Evolutionary conservation across 2,888 invertebrate genomes (phyloP).

Genomic region (Merodon equestris): DNA sequence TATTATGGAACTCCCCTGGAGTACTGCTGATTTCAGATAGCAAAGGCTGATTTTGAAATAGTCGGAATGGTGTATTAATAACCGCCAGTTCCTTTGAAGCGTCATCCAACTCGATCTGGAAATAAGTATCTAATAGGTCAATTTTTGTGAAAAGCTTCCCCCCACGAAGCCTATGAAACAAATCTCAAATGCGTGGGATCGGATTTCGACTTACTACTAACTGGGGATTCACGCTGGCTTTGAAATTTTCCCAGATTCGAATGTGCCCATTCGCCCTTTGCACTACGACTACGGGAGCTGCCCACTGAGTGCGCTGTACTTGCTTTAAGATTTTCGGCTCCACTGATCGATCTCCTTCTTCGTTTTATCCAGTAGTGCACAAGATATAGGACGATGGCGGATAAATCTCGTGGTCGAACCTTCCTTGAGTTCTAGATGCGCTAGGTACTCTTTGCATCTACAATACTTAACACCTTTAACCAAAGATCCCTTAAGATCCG

Average conservation of each 20-base stretch:
- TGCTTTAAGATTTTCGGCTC: no score
- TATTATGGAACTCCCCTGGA: conserved; percentile 49
- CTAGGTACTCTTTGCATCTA: no score
- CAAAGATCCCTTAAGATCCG: no score
- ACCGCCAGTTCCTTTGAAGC: conserved; percentile 47
- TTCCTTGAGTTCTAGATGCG: no score
- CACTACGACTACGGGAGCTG: no score
- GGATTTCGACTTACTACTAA: conserved; percentile 44
- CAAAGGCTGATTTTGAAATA: conserved; percentile 51
- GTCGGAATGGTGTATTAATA: conserved; percentile 58
- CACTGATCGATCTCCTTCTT: no score
- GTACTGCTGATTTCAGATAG: conserved; percentile 52
- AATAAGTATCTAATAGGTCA: conserved; percentile 48
- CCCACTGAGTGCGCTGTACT: no score
- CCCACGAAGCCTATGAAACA: conserved; percentile 58
- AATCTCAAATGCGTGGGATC: conserved; percentile 48
- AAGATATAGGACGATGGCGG: no score
- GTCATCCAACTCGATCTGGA: conserved; percentile 46
- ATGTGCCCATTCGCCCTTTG: conserved; percentile 15
- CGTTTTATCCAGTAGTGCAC: no score
- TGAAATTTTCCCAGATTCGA: conserved; percentile 42
- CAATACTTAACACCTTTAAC: no score
- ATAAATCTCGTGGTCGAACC: no score
- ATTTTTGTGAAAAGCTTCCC: conserved; percentile 56
- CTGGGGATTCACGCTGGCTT: not conserved